Base-by-base conservation (phyloP, 2,888 invertebrate species). In the Luperina nickerlii region DNA sequence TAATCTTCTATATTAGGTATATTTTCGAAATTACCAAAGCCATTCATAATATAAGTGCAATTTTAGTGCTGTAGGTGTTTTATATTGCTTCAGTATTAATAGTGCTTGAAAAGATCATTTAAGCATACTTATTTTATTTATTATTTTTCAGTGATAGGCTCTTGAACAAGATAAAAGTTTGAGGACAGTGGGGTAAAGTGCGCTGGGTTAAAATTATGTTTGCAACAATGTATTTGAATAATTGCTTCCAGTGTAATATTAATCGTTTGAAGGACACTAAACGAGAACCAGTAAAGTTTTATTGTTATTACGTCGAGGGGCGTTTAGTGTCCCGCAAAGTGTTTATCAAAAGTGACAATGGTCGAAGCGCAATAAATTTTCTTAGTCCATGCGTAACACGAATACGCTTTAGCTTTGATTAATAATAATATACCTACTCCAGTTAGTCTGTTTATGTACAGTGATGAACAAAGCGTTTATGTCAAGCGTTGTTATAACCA, bases 401-500 rank as follows among this genome's bases (percentile, higher is more conserved):
- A 78, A 79, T 84, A 86, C 87, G 89, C 82, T 83, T 87, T 84
- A 65, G 85, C 81, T 76, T 83, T 65, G 32, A 82, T 79, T 80
- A 81, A 86, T 87, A 38, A 38, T 38, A 38, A 88, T 91, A 88
- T 90, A 88, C n/a, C n/a, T n/a, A n/a, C 87, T 87, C 81, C 63
- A 75, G 85, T 91, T 89, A 88, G 88, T 89, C 66, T 84, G 79
- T 74, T 76, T 89, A 90, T 90, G 71, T 86, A 90, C 90, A 91
- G 87, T 82, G 82, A 89, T 79, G 67, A 74, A 76, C 48, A 70
- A 88, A 90, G 89, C 83, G 75, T 82, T 79, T 76, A 88, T 77
- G 76, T 86, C 86, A 89, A 89, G 82, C 86, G 86, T 90, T 90
- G 87, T 92, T 92, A 94, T 94, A 95, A 95, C 95, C 94, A 95